A percentile compares a stretch with the other conserved stretches of the same genome.
Evolutionary conservation across 2,797 vertebrate species (phyloP).

Genomic region (Clarias pachynema): DNA sequence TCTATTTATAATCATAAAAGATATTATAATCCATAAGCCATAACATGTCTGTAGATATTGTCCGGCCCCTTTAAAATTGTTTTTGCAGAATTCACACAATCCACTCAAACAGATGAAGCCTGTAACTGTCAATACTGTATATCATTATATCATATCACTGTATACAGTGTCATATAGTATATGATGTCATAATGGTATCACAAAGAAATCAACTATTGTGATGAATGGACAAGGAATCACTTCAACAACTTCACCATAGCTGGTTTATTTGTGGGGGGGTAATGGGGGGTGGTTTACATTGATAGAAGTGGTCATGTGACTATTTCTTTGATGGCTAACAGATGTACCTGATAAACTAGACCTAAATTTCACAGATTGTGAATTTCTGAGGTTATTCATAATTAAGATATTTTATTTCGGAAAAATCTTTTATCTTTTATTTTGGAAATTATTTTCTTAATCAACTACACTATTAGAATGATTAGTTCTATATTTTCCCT

Average conservation of each 20-base stretch:
- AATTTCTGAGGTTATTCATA: background rate
- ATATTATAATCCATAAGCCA: background rate
- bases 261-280: too few relatives aligned
- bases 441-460: too few relatives aligned
- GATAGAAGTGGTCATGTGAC: background rate
- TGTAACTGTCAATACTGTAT: background rate
- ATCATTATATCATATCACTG: too few relatives aligned
- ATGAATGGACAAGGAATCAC: background rate
- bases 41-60: background rate
- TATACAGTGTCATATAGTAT: background rate
- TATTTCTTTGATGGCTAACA: background rate
- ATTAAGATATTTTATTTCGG: background rate
- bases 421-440: too few relatives aligned
- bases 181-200: too few relatives aligned
- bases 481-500: background rate
- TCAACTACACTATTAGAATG: background rate
- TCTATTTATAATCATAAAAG: slow-evolving; percentile 2
- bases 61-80: background rate
- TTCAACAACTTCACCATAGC: too few relatives aligned
- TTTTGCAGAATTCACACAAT: background rate
- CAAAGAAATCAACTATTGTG: background rate
- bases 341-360: background rate
- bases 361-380: background rate
- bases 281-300: background rate
- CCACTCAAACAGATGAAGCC: background rate